Conservation (phyloP, 1,140 invertebrate genomes). For the Diorhabda carinulata region DNA sequence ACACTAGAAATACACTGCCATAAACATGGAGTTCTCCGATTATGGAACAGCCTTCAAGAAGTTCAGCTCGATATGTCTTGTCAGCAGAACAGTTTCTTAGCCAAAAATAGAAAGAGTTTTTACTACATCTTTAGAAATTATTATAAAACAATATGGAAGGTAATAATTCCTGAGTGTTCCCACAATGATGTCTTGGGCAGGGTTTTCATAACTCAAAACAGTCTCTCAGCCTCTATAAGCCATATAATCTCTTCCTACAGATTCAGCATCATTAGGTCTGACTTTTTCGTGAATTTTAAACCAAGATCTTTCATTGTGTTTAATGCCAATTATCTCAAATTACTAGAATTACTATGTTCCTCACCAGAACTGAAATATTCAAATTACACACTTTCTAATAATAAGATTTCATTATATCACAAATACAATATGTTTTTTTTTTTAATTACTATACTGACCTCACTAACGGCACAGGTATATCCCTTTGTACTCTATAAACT, state of each 20-base stretch:
- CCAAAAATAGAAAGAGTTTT: conserved; percentile 23
- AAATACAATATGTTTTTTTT: background rate
- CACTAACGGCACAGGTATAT: conserved; percentile 99
- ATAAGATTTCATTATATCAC: too few species aligned
- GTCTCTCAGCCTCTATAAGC: conserved; percentile 99
- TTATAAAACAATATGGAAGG: background rate
- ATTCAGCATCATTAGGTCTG: conserved; percentile 64
- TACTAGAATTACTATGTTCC: conserved; percentile 98
- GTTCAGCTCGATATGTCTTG: conserved; percentile 81
- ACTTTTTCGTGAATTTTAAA: conserved; percentile 88
- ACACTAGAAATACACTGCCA: conserved; percentile 95
- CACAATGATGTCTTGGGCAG: conserved; percentile 94
- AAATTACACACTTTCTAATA: too few species aligned
- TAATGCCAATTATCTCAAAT: conserved; percentile 91
- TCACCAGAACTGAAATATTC: conserved; percentile 76
- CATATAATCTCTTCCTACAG: conserved; percentile 92
- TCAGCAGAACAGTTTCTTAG: conserved; percentile 87
- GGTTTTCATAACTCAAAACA: conserved; percentile 97
- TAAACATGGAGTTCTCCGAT: conserved; percentile 97
- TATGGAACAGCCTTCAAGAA: conserved; percentile 79
- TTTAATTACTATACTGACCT: conserved; percentile 50
- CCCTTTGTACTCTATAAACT: conserved; percentile 95
- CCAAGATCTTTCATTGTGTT: conserved; percentile 96
- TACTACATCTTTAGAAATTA: too few species aligned
- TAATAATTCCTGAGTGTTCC: conserved; percentile 70